Base-by-base conservation (phyloP, 2,113 vertebrate genomes). In the Lutjanus erythropterus region DNA sequence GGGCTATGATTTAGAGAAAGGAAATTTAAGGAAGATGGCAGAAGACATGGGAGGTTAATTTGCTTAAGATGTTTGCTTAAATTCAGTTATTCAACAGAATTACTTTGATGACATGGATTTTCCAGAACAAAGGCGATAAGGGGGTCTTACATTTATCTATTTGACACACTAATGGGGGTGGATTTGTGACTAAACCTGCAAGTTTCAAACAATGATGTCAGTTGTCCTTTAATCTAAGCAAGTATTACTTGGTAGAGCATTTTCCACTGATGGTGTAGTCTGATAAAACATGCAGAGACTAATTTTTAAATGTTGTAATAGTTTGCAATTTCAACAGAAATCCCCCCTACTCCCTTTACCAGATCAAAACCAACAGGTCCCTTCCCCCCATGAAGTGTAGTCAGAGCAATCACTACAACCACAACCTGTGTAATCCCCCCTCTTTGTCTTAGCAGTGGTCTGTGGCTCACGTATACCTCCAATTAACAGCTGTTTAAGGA, bases 401-500 rank as follows among this genome's bases (percentile, higher is more conserved):
- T 19, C 9, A 25, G 25, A 53, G 31, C 11, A 52, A 58, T 35
- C 14, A 11, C 69, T 14, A 46, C 35, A 55, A 27, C 49, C 42
- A 42, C 71, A 71, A 50, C 69, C 27, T 83, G 19, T 59, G n/a
- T n/a, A n/a, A 55, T 41, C 5, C 23, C 47, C 59, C 37, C 68
- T 58, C 14, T 42, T 10, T 71, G 49, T 84, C 41, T 41, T 64
- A 47, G 65, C 60, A 71, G 75, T 65, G 47, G 79, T 86, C 71
- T 67, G 33, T 42, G 60, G 65, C 71, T 72, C 69, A 79, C 21
- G 18, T 75, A 31, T 18, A 18, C 56, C 59, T 65, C 79, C 78
- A 80, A 77, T 89, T 88, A 78, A 70, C 84, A 86, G 80, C 67
- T 88, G 77, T 85, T 91, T 71, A 83, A 64, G 37, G 37, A 85